These are phyloP conservation scores for Timandra comae DNA, from an alignment of 2,888 invertebrate species.

Conservation along the genomic window DNA sequence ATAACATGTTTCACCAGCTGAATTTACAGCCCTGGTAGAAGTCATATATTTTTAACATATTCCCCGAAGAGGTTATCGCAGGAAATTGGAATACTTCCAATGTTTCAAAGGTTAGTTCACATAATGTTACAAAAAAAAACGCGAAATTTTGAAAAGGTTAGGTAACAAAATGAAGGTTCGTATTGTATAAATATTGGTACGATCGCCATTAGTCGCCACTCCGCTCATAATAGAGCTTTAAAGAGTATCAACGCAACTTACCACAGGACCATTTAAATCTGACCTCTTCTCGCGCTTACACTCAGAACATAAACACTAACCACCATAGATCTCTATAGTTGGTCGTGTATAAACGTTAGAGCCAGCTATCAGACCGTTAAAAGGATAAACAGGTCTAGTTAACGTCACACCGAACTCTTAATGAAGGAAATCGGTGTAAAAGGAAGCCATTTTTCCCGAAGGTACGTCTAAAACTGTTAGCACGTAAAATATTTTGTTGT, in stretches of 20 bases:
- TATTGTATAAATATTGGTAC: slow-evolving; percentile 29
- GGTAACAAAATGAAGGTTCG: slow-evolving; percentile 9
- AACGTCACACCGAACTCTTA: slow-evolving; percentile 26
- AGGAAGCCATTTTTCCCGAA: slow-evolving; percentile 17
- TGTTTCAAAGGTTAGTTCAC: too few species aligned
- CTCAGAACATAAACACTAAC: background rate
- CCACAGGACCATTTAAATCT: slow-evolving; percentile 20
- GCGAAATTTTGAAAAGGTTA: too few species aligned
- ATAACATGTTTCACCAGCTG: too few species aligned
- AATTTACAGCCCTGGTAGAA: too few species aligned
- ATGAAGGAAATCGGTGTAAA: slow-evolving; percentile 37
- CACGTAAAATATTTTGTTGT: slow-evolving; percentile 14
- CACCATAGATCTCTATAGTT: slow-evolving; percentile 19
- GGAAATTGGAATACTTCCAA: too few species aligned
- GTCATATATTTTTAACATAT: too few species aligned
- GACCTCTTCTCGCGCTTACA: slow-evolving; percentile 16
- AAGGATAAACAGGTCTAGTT: slow-evolving; percentile 37
- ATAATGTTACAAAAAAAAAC: too few species aligned
- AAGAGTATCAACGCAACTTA: slow-evolving; percentile 39
- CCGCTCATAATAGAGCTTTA: slow-evolving; percentile 38
- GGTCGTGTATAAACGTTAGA: slow-evolving; percentile 36
- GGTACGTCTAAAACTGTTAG: slow-evolving; percentile 3
- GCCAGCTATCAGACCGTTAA: slow-evolving; percentile 39
- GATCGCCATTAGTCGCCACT: slow-evolving; percentile 21
- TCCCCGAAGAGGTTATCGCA: too few species aligned